Conservation (phyloP, 35 echinoderm and acorn worm genomes). For the Amphiura filiformis region DNA sequence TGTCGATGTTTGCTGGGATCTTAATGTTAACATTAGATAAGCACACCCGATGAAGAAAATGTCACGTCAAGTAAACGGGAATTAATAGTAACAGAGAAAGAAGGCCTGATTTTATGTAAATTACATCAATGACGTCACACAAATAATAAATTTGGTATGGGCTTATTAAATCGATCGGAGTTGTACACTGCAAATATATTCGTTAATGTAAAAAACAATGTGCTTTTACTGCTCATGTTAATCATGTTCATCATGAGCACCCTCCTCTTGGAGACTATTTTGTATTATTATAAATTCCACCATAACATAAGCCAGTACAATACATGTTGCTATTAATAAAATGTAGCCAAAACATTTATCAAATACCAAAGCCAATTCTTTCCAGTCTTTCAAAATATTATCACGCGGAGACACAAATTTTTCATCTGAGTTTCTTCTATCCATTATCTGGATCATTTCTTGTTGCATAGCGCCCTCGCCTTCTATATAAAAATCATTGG, state of each 20-base stretch:
- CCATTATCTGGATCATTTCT: not conserved
- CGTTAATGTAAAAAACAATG: no score
- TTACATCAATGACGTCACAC: no score
- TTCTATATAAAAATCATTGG: not conserved
- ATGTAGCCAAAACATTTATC: not conserved
- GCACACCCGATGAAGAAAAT: no score
- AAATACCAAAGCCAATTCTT: not conserved
- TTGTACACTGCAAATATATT: no score
- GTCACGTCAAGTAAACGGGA: no score
- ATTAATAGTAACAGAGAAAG: no score
- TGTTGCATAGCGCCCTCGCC: not conserved
- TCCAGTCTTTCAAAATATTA: not conserved
- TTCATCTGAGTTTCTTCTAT: not conserved
- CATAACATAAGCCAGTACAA: not conserved
- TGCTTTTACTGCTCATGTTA: no score
- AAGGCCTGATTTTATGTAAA: no score
- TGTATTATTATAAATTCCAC: not conserved
- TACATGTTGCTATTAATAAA: not conserved
- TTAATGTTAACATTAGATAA: no score
- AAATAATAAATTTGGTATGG: no score
- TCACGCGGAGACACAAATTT: not conserved
- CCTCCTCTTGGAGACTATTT: not conserved
- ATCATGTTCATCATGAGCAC: not conserved
- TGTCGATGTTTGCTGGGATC: no score
- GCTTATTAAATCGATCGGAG: no score